These are phyloP conservation scores for Ameiurus melas DNA, from an alignment of 2,113 vertebrate genomes.

Conservation along the genomic window DNA sequence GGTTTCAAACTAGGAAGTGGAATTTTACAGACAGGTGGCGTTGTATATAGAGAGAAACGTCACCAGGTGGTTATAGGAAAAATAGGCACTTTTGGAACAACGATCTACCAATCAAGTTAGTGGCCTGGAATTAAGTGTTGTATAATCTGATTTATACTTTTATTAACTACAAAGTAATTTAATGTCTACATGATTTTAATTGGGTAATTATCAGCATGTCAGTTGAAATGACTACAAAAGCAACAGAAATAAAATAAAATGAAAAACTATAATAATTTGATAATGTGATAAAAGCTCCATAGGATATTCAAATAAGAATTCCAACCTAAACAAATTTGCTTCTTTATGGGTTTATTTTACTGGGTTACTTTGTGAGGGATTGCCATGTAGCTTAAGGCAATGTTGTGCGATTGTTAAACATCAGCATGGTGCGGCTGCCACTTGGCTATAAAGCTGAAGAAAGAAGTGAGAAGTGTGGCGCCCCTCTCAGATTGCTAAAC, in stretches of 20 bases:
- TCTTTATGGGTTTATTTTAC: neutral
- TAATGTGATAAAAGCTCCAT: neutral
- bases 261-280: neutral
- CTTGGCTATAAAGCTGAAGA: conserved; percentile 33
- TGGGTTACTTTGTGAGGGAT: neutral
- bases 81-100: neutral
- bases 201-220: neutral
- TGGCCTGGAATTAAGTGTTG: neutral
- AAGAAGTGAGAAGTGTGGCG: conserved; percentile 37
- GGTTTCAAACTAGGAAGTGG: neutral
- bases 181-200: neutral
- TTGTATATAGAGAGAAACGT: neutral
- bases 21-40: neutral
- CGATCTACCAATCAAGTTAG: neutral
- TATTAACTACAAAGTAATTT: neutral
- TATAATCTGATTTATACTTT: neutral
- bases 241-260: neutral
- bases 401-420: conserved; percentile 21
- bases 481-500: conserved; percentile 26
- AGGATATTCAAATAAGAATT: neutral
- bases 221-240: neutral
- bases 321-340: neutral
- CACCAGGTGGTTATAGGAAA: neutral
- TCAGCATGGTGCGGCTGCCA: conserved; percentile 29
- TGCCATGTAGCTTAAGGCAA: conserved; percentile 11